Evolutionary conservation across 1,140 invertebrate species (phyloP).

Genomic region (Drosophila auraria): DNA sequence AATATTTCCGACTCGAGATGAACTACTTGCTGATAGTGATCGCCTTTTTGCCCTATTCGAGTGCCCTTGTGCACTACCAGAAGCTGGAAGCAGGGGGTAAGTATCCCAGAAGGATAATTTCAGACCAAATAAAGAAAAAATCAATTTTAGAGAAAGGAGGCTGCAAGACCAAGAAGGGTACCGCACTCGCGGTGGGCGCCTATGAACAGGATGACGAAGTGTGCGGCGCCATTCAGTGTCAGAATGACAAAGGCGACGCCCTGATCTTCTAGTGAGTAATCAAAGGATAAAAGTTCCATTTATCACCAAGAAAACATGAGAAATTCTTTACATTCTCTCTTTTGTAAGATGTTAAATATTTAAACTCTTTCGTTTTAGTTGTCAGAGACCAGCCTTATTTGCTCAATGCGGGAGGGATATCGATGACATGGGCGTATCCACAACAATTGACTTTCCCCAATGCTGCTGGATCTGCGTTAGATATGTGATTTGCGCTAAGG

Average conservation of each 20-base stretch:
- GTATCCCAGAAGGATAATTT: background rate
- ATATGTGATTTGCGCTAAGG: background rate
- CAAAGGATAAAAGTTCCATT: no score
- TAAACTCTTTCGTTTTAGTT: background rate
- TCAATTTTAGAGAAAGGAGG: background rate
- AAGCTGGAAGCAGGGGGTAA: background rate
- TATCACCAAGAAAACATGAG: background rate
- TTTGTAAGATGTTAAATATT: no score
- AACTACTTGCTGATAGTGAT: background rate
- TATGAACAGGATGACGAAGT: rapidly evolving
- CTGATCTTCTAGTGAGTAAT: background rate
- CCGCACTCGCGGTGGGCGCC: background rate
- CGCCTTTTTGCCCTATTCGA: background rate
- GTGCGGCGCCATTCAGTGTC: background rate
- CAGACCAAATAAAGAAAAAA: background rate
- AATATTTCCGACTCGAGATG: background rate
- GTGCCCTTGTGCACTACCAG: background rate
- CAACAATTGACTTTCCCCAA: background rate
- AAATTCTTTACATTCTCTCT: no score
- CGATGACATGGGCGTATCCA: background rate
- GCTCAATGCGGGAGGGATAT: rapidly evolving
- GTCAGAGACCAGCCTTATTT: background rate
- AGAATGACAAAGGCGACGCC: background rate
- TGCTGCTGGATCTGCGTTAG: background rate
- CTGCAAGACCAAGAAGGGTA: background rate